Conservation (phyloP, 2,888 invertebrate genomes). For the Ormyrus thymus region DNA sequence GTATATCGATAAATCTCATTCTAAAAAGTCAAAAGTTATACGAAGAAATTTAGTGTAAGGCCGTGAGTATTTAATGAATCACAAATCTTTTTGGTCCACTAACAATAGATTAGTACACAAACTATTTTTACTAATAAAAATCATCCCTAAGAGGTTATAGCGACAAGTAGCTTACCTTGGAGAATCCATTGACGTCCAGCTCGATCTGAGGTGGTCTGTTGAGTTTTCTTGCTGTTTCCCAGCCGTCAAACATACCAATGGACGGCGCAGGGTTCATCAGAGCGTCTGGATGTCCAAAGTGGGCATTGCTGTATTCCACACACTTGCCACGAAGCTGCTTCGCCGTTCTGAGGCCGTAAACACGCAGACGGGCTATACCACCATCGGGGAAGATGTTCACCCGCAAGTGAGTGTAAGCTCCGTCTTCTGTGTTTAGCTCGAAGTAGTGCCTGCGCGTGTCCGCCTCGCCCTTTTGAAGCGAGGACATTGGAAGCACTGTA, state of each 20-base stretch:
- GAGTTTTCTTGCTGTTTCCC: slow-evolving; percentile 81
- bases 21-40: too few species aligned
- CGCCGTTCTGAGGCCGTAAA: slow-evolving; percentile 77
- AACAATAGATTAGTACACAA: too few species aligned
- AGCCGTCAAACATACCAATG: slow-evolving; percentile 79
- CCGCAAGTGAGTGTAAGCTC: slow-evolving; percentile 79
- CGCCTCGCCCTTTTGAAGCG: slow-evolving; percentile 77
- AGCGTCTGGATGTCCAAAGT: slow-evolving; percentile 81
- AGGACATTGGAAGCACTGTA: slow-evolving; percentile 77
- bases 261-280: slow-evolving; percentile 77
- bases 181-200: slow-evolving; percentile 77
- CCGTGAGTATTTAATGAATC: too few species aligned
- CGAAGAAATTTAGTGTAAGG: too few species aligned
- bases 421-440: slow-evolving; percentile 75
- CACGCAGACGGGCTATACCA: slow-evolving; percentile 79
- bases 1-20: too few species aligned
- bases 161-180: slow-evolving; percentile 72
- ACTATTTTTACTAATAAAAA: too few species aligned
- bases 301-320: slow-evolving; percentile 79
- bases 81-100: too few species aligned
- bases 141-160: too few species aligned
- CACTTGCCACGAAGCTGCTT: slow-evolving; percentile 76
- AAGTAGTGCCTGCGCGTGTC: slow-evolving; percentile 79
- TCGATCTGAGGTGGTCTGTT: slow-evolving; percentile 79
- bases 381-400: slow-evolving; percentile 82